Base-by-base conservation (phyloP, 2,888 invertebrate genomes). In the Holacanthella duospinosa region DNA sequence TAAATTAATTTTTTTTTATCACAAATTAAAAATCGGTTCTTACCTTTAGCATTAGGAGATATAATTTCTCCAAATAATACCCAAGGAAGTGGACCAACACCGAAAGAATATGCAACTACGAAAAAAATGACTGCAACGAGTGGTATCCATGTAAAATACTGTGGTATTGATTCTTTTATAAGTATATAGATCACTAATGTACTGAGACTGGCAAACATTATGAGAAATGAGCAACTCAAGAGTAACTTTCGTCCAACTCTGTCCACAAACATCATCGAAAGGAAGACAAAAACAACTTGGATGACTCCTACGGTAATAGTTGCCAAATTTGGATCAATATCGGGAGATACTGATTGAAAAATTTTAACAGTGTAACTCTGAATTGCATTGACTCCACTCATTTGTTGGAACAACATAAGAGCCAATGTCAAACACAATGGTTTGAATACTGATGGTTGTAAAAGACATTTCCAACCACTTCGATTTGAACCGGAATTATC, bases 381-480 rank as follows among this genome's bases (percentile, higher is more conserved):
- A 66, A 90, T 86, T 1, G 88, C 89, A 78, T 90, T 90, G 71
- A 91, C 83, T 62, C 90, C 90, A 66, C 87, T 68, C 62, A 59
- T 24, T 76, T 91, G 90, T 74, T 90, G 90, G 78, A 89, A 89
- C 74, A 88, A 83, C 86, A 93, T 88, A 65, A 90, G 83, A 21
- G 88, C 84, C 29, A 89, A 80, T 2, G 86, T 85, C 59, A 88
- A 86, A 58, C 86, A 76, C 61, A 93, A 79, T 0, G 91, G 91
- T 75, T 82, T 85, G 53, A 84, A 81, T 4, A 87, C 64, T n/a
- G 64, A 55, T 2, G 60, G 59, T 1, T 54, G 43, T 1, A 64
- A 21, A 12, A 65, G 43, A 19, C 28, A 12, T 28, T 28, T 53
- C 36, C 53, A 55, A 25, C 58, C 29, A 1, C 53, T 36, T 54